Base-by-base conservation (phyloP, 2,113 vertebrate species). In the Pituophis catenifer region DNA sequence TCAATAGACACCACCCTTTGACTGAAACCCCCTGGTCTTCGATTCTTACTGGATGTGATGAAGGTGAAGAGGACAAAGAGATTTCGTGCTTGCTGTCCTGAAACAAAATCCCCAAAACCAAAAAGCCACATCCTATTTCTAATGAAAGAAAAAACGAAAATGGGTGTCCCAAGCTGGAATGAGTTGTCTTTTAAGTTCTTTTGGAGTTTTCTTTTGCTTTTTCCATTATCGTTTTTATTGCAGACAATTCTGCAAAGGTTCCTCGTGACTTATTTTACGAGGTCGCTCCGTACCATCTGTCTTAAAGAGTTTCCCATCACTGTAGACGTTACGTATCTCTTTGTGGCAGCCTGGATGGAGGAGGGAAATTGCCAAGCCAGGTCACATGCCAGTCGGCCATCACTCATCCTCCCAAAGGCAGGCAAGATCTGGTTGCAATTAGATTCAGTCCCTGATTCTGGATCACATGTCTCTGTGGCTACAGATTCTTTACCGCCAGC, bases 371-470 rank as follows among this genome's bases (percentile, higher is more conserved):
- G 96, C 97, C 98, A 98, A 97, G 95, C 96, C 96, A 97, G 98
- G 98, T 98, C 98, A 98, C 97, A 96, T 96, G 97, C 98, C 98
- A 98, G 95, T 96, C 96, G 96, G 54, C 97, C 96, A 98, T 98
- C 98, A 98, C 93, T 98, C 98, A 98, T 97, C 93, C 92, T 58
- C 55, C 94, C 97, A 97, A 94, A 97, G 96, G 96, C 3, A 89
- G 97, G 96, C 93, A 97, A 96, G 96, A 97, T 98, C 98, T 99
- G 98, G 96, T 98, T 98, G 97, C 96, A 98, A 98, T 99, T 98
- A 99, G 91, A 88, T 97, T 97, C 96, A 98, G 93, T 93, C 93
- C 96, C 96, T 97, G 96, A 93, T 98, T 98, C 97, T 98, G 97
- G 95, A 97, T 97, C 97, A 96, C 94, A 90, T 94, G 96, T 98